phyloP scores from a whole-genome alignment of 2,888 invertebrate genomes.

The Frankliniella fusca region DNA sequence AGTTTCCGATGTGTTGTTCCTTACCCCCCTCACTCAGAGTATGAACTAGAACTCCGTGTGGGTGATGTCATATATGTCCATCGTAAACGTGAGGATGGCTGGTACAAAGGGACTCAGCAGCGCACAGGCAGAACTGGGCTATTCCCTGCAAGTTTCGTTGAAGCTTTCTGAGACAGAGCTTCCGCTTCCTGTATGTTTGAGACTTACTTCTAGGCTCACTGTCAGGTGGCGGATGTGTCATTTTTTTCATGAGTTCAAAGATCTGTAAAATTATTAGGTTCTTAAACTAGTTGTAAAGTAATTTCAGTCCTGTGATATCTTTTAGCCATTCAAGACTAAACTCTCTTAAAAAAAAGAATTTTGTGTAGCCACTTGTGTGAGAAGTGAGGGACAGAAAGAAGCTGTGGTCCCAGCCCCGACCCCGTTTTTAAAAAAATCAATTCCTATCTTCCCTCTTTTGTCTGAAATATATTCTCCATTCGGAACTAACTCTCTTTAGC shows the following conservation, averaged over 20 bases:
- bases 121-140: slow-evolving; percentile 89
- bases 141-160: slow-evolving; percentile 92
- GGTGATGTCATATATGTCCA: slow-evolving; percentile 89
- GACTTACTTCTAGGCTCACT: slow-evolving; percentile 46
- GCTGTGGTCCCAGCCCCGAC: no score
- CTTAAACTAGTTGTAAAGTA: background rate
- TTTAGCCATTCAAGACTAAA: background rate
- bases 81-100: slow-evolving; percentile 88
- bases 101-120: slow-evolving; percentile 90
- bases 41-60: slow-evolving; percentile 82
- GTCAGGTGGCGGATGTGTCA: slow-evolving; percentile 16
- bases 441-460: no score
- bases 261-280: background rate
- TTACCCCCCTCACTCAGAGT: slow-evolving; percentile 91
- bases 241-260: background rate
- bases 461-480: no score
- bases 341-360: no score
- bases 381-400: no score
- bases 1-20: slow-evolving; percentile 89
- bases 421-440: no score
- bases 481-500: no score
- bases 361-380: no score
- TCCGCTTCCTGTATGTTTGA: slow-evolving; percentile 46
- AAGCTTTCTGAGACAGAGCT: slow-evolving; percentile 55
- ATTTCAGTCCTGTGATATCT: background rate